Conservation (phyloP, 2,113 vertebrate genomes). For the Syngnathus scovelli region DNA sequence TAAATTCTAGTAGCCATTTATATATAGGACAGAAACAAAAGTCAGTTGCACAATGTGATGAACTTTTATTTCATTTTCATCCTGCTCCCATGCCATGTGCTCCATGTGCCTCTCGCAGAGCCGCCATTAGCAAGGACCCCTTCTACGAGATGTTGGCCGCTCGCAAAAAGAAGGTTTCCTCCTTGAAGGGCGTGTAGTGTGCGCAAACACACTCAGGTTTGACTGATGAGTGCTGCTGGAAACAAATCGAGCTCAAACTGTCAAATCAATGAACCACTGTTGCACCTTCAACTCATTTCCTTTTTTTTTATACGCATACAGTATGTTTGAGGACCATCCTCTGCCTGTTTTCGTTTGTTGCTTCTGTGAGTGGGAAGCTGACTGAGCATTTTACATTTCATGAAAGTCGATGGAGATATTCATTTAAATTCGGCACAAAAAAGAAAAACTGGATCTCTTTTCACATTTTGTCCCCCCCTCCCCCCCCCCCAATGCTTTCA, state of each 20-base stretch:
- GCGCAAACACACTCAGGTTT: background rate
- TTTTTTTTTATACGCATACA: background rate
- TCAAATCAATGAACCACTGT: background rate
- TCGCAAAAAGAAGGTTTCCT: slow-evolving; percentile 95
- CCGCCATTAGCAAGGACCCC: slow-evolving; percentile 95
- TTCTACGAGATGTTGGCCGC: slow-evolving; percentile 98
- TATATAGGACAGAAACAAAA: too few species aligned
- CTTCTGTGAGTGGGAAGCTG: background rate
- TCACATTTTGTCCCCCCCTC: background rate
- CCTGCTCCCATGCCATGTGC: background rate
- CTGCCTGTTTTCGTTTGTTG: background rate
- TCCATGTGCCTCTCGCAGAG: slow-evolving; percentile 64
- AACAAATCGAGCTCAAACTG: slow-evolving; percentile 12
- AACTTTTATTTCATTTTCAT: too few species aligned
- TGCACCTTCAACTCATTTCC: slow-evolving; percentile 1
- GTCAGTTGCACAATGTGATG: too few species aligned
- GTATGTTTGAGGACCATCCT: background rate
- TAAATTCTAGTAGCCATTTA: too few species aligned
- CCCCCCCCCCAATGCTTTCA: slow-evolving; percentile 4
- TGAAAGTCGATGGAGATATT: background rate
- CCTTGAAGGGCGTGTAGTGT: slow-evolving; percentile 81
- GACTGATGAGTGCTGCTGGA: slow-evolving; percentile 3
- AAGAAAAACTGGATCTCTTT: slow-evolving; percentile 2
- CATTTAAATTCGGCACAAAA: background rate
- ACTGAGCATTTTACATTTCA: background rate